Base-by-base conservation (phyloP, 1,140 invertebrate species). In the Gonatopus flavifemur region DNA sequence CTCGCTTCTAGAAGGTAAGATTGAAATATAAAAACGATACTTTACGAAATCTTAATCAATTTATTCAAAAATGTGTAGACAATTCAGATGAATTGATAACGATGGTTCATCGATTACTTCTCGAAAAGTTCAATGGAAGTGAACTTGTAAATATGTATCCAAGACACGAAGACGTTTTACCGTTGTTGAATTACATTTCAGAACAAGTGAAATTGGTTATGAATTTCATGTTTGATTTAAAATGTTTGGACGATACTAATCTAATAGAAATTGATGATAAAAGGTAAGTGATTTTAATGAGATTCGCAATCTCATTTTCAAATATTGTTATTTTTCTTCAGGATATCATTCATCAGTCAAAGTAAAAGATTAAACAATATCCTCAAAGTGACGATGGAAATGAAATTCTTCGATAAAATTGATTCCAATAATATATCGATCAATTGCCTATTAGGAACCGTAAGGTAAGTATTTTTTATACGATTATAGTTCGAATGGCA, bases 191-290 rank as follows among this genome's bases (percentile, higher is more conserved):
- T 22, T 43, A 39, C 10, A 39, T 70, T 39, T 52, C 69, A 18
- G 35, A 52, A 15, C 54, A 68, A 49, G 62, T 72, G 1, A 65
- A 64, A 46, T 24, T 68, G 20, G 50, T 38, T 6, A 62, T 70
- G 55, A 44, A 70, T 45, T 69, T 72, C 22, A 68, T 65, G 59
- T 68, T 62, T 10, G 67, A 69, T 2, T 19, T 72, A 18, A 39
- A 64, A 9, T 30, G 44, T 30, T 51, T 72, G 20, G 41, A 52
- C 3, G 28, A 56, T n/a, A 10, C 49, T 24, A 55, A 68, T 52
- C 25, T 65, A 20, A 65, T 67, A 55, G 53, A 64, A 13, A 50
- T 68, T 35, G 20, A 49, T 28, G 13, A n/a, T 0, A 45, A 69
- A 45, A 31, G 66, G 68, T 72, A 69, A 55, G n/a, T 35, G 28